phyloP scores from a whole-genome alignment of 2,888 invertebrate genomes.

The Petrolisthes manimaculis region DNA sequence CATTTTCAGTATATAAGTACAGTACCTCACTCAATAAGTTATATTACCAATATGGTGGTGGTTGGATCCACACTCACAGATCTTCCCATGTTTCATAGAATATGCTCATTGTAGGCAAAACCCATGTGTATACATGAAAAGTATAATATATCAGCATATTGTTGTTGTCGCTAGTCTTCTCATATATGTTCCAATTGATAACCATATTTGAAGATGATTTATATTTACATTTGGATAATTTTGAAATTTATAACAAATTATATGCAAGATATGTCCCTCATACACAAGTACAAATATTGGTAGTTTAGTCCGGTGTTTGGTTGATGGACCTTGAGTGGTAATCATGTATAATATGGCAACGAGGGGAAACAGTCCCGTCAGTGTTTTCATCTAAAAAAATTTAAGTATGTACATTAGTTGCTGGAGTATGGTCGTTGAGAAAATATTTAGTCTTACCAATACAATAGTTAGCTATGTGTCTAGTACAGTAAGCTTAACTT shows the following conservation, averaged over 20 bases:
- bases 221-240: no score
- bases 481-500: conserved; percentile 5
- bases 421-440: no score
- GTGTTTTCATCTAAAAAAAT: background rate
- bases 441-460: no score
- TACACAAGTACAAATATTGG: no score
- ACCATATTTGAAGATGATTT: no score
- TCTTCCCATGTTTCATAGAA: background rate
- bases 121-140: background rate
- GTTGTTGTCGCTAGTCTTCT: background rate
- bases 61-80: background rate
- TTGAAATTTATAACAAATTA: no score
- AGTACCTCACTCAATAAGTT: no score
- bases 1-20: no score
- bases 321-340: no score
- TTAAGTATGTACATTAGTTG: background rate
- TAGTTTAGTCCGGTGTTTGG: no score
- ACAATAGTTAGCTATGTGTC: background rate
- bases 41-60: background rate
- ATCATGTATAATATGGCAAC: no score
- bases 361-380: background rate
- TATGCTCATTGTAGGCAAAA: background rate
- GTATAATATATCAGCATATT: background rate
- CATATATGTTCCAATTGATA: background rate
- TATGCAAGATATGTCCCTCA: background rate